Evolutionary conservation across 1,140 invertebrate genomes (phyloP).

Genomic region (Rhopalosiphum padi): DNA sequence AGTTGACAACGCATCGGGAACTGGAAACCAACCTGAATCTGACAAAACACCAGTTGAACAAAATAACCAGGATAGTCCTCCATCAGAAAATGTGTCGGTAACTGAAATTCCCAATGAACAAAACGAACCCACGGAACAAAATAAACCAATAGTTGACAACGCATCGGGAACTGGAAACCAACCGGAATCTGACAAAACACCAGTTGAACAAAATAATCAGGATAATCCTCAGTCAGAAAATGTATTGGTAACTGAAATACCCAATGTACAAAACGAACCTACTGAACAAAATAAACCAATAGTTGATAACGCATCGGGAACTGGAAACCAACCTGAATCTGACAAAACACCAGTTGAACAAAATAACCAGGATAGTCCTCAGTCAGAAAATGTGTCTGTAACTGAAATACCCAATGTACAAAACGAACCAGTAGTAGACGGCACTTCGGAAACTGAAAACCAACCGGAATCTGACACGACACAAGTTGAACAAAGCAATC

Average conservation of each 20-base stretch:
- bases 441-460: background rate
- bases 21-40: background rate
- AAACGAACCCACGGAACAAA: background rate
- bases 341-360: background rate
- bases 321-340: background rate
- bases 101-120: background rate
- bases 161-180: background rate
- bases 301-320: too few species aligned
- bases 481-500: background rate
- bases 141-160: background rate
- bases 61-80: background rate
- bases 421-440: background rate
- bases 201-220: background rate
- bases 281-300: background rate
- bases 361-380: background rate
- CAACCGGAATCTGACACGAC: background rate
- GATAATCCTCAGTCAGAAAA: background rate
- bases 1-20: background rate
- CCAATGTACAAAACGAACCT: background rate
- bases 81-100: background rate
- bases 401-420: slow-evolving; percentile 3
- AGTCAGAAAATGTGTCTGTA: background rate
- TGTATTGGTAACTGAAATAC: background rate
- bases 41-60: background rate
- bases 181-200: background rate